Evolutionary conservation across 2,797 vertebrate species (phyloP).

Genomic region (Bovichtus diacanthus): DNA sequence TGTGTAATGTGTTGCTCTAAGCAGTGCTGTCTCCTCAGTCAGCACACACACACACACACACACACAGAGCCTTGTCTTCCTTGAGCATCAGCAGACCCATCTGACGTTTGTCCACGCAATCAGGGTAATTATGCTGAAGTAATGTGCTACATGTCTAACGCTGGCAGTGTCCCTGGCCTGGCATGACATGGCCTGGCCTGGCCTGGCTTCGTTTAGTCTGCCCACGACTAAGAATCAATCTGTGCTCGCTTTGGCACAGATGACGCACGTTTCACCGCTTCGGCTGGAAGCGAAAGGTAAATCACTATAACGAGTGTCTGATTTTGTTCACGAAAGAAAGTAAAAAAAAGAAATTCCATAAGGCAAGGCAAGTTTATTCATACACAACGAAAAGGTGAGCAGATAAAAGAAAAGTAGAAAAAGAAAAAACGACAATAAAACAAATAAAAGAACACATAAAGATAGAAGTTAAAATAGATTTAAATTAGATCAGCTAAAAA

Average conservation of each 20-base stretch:
- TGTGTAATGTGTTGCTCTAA: conserved; percentile 41
- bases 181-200: conserved; percentile 46
- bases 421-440: no score
- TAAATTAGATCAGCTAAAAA: no score
- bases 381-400: no score
- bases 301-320: not conserved
- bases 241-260: conserved; percentile 34
- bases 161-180: conserved; percentile 66
- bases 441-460: no score
- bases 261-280: not conserved
- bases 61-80: conserved; percentile 13
- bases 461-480: no score
- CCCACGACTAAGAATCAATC: conserved; percentile 14
- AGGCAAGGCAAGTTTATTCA: no score
- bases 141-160: conserved; percentile 71
- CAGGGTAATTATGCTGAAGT: conserved; percentile 75
- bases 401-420: no score
- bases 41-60: conserved; percentile 31
- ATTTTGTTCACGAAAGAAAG: not conserved
- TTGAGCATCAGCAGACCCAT: conserved; percentile 39
- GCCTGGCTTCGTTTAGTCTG: conserved; percentile 43
- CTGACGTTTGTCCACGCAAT: conserved; percentile 64
- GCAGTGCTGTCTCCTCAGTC: conserved; percentile 25
- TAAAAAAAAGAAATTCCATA: no score
- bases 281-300: not conserved